These are phyloP conservation scores for Cotesia chilonis DNA, from an alignment of 1,140 invertebrate genomes.

Conservation along the genomic window DNA sequence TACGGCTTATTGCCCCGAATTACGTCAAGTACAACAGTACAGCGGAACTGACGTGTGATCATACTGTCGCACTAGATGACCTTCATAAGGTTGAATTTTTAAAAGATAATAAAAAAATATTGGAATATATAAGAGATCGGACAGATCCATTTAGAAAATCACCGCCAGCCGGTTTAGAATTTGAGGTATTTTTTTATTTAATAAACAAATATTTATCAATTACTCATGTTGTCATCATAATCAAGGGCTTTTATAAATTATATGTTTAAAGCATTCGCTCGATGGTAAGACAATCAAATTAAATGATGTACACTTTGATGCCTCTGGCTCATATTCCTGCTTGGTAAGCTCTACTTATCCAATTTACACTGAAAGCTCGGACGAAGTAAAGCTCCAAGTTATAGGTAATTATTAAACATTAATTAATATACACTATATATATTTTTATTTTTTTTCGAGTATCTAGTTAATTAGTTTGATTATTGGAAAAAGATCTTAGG, in stretches of 20 bases:
- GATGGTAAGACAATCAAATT: constrained; percentile 79
- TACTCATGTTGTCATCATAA: no score
- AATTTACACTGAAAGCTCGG: constrained; percentile 79
- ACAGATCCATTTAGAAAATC: constrained; percentile 76
- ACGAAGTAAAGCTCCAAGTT: constrained; percentile 75
- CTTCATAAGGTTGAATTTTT: constrained; percentile 74
- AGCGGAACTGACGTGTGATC: constrained; percentile 62
- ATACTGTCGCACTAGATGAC: constrained; percentile 58
- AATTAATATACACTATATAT: neutral
- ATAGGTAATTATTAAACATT: constrained; percentile 68
- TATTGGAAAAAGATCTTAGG: no score
- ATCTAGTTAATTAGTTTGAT: no score
- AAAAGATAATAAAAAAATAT: constrained; percentile 78
- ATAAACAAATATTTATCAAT: constrained; percentile 17
- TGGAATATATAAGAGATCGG: constrained; percentile 79
- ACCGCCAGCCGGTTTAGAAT: constrained; percentile 72
- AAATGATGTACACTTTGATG: constrained; percentile 77
- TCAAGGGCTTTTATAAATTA: constrained; percentile 26
- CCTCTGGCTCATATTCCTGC: constrained; percentile 77
- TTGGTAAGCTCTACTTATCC: constrained; percentile 79
- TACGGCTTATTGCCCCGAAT: constrained; percentile 61
- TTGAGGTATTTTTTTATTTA: constrained; percentile 69
- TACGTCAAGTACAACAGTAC: constrained; percentile 61
- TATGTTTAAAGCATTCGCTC: constrained; percentile 70
- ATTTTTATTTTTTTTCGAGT: neutral